A percentile compares a stretch with the other conserved stretches of the same genome.
phyloP scores from a whole-genome alignment of 2,113 vertebrate genomes.

The Notarius lentiginosus region DNA sequence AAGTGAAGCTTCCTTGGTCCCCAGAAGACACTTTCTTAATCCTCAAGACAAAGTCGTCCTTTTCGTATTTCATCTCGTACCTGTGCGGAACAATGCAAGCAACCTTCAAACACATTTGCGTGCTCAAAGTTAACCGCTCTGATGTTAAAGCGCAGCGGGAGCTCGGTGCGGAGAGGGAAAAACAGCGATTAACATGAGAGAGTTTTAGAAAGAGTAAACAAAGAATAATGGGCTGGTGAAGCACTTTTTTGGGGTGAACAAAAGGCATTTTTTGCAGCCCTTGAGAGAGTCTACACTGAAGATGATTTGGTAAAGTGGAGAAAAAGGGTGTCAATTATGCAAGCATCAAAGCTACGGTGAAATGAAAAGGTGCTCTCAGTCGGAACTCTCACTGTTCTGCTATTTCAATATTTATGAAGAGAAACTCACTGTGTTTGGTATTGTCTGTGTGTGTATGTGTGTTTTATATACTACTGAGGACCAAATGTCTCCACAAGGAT shows the following conservation, averaged over 20 bases:
- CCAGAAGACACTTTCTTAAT: conserved; percentile 85
- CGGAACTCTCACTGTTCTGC: conserved; percentile 56
- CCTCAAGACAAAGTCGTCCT: conserved; percentile 91
- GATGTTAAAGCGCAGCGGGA: conserved; percentile 1
- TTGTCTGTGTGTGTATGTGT: neutral
- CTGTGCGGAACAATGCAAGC: conserved; percentile 66
- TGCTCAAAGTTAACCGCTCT: conserved; percentile 21
- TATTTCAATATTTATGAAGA: conserved; percentile 69
- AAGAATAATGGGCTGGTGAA: conserved; percentile 42
- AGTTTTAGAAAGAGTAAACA: conserved; percentile 47
- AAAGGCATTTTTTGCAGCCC: conserved; percentile 58
- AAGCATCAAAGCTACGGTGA: conserved; percentile 63
- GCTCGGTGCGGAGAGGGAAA: neutral
- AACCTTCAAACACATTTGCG: neutral
- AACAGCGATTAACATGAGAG: conserved; percentile 31
- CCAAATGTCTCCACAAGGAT: too few relatives aligned
- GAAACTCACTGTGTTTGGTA: conserved; percentile 33
- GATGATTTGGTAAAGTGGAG: conserved; percentile 54
- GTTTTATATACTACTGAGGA: too few relatives aligned
- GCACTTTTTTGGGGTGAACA: conserved; percentile 59
- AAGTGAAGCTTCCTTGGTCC: conserved; percentile 90
- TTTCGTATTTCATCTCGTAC: conserved; percentile 96
- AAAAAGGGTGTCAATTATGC: conserved; percentile 69
- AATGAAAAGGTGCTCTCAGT: conserved; percentile 60
- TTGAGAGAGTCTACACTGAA: conserved; percentile 61